Conservation (phyloP, 2,113 vertebrate species). For the Tragelaphus strepsiceros region DNA sequence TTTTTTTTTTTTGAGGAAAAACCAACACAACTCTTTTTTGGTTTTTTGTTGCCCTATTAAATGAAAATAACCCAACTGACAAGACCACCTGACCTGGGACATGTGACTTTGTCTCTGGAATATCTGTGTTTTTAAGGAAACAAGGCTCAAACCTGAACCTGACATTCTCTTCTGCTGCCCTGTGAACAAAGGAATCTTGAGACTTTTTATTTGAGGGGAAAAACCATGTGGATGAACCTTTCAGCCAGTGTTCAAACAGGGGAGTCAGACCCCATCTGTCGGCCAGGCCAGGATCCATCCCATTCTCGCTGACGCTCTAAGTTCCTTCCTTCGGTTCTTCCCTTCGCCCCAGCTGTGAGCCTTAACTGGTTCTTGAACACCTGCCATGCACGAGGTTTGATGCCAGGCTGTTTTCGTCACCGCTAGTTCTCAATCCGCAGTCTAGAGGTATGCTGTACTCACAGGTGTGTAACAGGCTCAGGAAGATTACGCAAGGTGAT, state of each 20-base stretch:
- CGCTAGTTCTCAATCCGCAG: background rate
- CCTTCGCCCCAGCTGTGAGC: background rate
- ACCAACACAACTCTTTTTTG: background rate
- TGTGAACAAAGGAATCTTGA: background rate
- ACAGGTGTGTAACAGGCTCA: background rate
- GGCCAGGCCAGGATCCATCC: background rate
- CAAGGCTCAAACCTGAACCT: background rate
- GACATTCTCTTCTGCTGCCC: background rate
- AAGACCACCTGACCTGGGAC: background rate
- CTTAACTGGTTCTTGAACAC: background rate
- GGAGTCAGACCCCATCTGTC: background rate
- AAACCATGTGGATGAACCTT: background rate
- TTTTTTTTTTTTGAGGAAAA: background rate
- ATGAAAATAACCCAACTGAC: background rate
- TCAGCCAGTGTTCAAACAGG: background rate
- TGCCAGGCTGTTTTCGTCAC: background rate
- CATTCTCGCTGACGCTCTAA: background rate
- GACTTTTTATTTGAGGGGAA: background rate
- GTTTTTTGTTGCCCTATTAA: background rate
- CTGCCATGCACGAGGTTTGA: too few relatives aligned
- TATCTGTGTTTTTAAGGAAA: background rate
- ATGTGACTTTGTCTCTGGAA: background rate
- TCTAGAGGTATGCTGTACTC: background rate
- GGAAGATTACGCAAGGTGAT: background rate
- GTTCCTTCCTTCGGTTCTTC: background rate